A percentile compares a stretch with the other conserved stretches of the same genome.
Conservation (phyloP, 1,140 invertebrate species). For the Trichonephila clavipes region DNA sequence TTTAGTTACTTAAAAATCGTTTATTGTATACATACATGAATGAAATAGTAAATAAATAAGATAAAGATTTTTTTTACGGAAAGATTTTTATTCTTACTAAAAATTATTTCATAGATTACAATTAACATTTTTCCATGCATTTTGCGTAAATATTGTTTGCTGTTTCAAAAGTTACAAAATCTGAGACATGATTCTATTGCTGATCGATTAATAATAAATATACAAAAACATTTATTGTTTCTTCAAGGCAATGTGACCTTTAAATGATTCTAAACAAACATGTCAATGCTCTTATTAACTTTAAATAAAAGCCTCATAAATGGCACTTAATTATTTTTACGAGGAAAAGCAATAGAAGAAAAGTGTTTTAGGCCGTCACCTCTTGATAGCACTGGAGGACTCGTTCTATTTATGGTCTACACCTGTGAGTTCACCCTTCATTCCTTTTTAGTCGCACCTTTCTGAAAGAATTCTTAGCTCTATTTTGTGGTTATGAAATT, state of each 20-base stretch:
- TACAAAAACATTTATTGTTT: neutral
- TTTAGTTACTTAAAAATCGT: no score
- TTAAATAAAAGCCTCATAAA: neutral
- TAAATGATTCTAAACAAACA: neutral
- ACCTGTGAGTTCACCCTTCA: neutral
- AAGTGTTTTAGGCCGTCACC: slow-evolving; percentile 43
- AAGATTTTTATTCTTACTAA: no score
- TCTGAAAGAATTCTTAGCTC: neutral
- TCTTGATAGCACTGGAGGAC: neutral
- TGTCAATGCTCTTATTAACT: neutral
- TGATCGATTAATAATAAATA: no score
- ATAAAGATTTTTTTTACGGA: no score
- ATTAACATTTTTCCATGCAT: no score
- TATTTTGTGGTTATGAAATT: neutral
- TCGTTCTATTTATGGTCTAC: slow-evolving; percentile 43
- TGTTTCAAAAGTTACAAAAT: no score
- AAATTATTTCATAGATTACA: no score
- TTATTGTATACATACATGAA: no score
- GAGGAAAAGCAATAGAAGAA: slow-evolving; percentile 1
- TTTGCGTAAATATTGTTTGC: no score
- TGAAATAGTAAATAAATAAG: no score
- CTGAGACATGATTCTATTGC: no score
- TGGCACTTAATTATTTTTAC: slow-evolving; percentile 11
- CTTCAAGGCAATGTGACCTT: neutral
- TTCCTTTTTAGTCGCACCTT: neutral